Evolutionary conservation across 2,888 invertebrate genomes (phyloP).

Genomic region (Nezara viridula): DNA sequence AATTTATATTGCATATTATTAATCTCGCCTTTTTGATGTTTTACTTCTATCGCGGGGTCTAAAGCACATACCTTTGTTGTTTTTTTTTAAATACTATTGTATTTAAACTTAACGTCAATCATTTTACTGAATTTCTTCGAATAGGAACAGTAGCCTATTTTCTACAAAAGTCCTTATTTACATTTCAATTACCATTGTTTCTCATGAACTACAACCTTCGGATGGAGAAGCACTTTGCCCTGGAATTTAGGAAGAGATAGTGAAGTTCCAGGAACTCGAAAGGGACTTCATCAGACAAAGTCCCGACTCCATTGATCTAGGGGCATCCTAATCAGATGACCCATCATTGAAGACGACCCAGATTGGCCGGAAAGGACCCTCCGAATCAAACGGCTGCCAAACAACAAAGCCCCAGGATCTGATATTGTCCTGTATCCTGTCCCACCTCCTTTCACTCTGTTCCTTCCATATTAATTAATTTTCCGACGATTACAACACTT

Average conservation of each 20-base stretch:
- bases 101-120: neutral
- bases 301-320: neutral
- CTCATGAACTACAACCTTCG: neutral
- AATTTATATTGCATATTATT: too few species aligned
- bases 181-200: neutral
- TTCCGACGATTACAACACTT: neutral
- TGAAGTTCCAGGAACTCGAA: neutral
- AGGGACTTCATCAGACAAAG: neutral
- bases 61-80: too few species aligned
- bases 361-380: neutral
- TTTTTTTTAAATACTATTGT: too few species aligned
- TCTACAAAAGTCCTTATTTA: neutral
- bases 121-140: neutral
- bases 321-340: neutral
- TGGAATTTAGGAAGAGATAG: neutral
- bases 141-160: neutral
- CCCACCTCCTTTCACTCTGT: neutral
- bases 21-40: too few species aligned
- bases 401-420: neutral
- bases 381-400: neutral
- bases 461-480: neutral
- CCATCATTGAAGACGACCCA: neutral
- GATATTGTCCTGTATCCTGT: neutral
- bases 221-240: neutral
- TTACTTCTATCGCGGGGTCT: too few species aligned